Base-by-base conservation (phyloP, 2,888 invertebrate genomes). In the Lochmaea capreae region DNA sequence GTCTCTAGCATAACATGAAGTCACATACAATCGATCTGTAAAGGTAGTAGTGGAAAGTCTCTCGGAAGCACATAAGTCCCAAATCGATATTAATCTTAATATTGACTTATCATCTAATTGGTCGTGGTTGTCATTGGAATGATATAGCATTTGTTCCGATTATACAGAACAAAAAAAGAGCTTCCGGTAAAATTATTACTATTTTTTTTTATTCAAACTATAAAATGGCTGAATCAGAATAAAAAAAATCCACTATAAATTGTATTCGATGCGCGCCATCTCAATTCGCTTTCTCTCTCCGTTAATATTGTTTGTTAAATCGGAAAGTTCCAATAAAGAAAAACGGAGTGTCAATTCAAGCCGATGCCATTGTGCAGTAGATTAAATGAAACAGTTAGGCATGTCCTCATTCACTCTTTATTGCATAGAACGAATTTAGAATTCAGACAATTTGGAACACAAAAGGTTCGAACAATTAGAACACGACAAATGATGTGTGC, bases 401-500 rank as follows among this genome's bases (percentile, higher is more conserved):
- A 46, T 39, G 61, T 63, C 80, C 79, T 82, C 81, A 82, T 84
- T 82, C 81, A 82, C 79, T 81, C 81, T 82, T 81, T 81, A 83
- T 83, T 81, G 80, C 81, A 80, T 80, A 80, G 82, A 81, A 81
- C 80, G 82, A 82, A 81, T 82, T 82, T 80, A 80, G 81, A 81
- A 84, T 83, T 83, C 81, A 79, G 79, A 83, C 84, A 84, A 84
- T 84, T 83, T 76, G 78, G 78, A 80, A 82, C 82, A 84, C 84
- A 85, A 85, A 85, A 84, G 83, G 81, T 83, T 83, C 81, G 81
- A 79, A 75, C 84, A 85, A 85, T 85, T 85, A 85, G 62, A 43
- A 52, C 39, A 57, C 16, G 62, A 69, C 65, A 62, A 70, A 65
- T 67, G 73, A 62, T 73, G 71, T 63, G 49, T 65, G 62, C 54